These are phyloP conservation scores for Drosophila tripunctata DNA, from an alignment of 2,888 invertebrate genomes.

Conservation along the genomic window DNA sequence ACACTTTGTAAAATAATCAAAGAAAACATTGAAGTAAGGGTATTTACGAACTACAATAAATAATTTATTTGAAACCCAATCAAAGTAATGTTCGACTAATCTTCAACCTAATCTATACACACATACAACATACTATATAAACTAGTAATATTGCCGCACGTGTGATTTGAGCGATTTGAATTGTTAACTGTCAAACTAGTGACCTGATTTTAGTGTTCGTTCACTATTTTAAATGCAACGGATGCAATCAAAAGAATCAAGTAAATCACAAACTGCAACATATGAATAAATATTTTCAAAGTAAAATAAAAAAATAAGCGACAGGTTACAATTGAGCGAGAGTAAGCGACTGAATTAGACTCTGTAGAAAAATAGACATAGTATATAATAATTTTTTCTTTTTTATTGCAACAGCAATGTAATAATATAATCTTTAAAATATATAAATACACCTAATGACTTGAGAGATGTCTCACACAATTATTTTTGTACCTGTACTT, in stretches of 20 bases:
- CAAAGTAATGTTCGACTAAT: neutral
- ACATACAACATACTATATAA: neutral
- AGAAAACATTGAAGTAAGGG: too few relatives aligned
- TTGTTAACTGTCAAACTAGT: slow-evolving; percentile 27
- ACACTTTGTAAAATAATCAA: neutral
- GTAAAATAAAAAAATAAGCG: slow-evolving; percentile 16
- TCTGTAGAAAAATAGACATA: too few relatives aligned
- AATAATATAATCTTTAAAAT: too few relatives aligned
- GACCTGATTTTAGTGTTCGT: slow-evolving; percentile 16
- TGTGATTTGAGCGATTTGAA: slow-evolving; percentile 5
- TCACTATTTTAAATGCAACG: neutral
- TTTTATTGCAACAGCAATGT: too few relatives aligned
- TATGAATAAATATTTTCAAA: slow-evolving; percentile 41
- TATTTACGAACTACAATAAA: neutral
- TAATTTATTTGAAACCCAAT: neutral
- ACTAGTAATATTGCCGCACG: slow-evolving; percentile 4
- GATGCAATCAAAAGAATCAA: slow-evolving; percentile 5
- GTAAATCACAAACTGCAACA: slow-evolving; percentile 22
- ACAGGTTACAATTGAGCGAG: too few relatives aligned
- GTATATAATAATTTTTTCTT: too few relatives aligned
- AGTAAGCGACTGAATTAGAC: too few relatives aligned
- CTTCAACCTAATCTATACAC: neutral
- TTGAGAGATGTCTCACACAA: too few relatives aligned
- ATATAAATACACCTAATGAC: too few relatives aligned
- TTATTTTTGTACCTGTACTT: too few relatives aligned